These are phyloP conservation scores for Lerista edwardsae DNA, from an alignment of 2,797 vertebrate species.

Conservation along the genomic window DNA sequence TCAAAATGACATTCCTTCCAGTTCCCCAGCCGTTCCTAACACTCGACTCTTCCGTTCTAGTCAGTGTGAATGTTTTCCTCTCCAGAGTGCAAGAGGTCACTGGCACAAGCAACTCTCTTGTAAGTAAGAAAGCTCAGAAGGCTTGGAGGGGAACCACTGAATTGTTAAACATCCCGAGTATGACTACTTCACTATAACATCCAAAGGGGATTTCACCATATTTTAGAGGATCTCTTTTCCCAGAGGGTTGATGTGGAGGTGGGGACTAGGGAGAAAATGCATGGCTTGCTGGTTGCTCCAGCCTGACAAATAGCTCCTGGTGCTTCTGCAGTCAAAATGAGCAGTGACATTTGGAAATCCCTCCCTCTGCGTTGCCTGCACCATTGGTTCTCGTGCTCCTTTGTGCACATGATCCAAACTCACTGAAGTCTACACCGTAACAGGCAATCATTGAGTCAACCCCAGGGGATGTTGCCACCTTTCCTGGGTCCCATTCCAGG, in stretches of 20 bases:
- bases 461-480: accelerated
- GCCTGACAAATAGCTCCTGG: constrained; percentile 21
- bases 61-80: constrained; percentile 18
- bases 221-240: constrained; percentile 31
- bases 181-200: constrained; percentile 11
- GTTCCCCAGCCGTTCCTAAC: constrained; percentile 32
- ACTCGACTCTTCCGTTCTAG: neutral
- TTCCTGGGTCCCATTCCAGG: constrained; percentile 23
- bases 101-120: constrained; percentile 25
- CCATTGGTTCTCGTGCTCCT: neutral
- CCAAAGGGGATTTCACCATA: neutral
- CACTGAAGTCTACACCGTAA: neutral
- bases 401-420: constrained; percentile 11
- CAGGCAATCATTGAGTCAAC: constrained; percentile 19
- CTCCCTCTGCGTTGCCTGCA: neutral
- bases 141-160: neutral
- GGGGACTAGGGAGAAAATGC: neutral
- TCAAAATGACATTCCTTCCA: neutral
- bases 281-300: neutral
- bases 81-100: constrained; percentile 3
- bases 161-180: neutral
- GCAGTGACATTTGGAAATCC: constrained; percentile 41
- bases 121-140: neutral
- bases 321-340: constrained; percentile 20
- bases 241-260: constrained; percentile 19